Percentiles rank a stretch among this genome's conserved stretches.
phyloP scores from a whole-genome alignment of 35 echinoderm and acorn worm species.

The Acanthaster planci region DNA sequence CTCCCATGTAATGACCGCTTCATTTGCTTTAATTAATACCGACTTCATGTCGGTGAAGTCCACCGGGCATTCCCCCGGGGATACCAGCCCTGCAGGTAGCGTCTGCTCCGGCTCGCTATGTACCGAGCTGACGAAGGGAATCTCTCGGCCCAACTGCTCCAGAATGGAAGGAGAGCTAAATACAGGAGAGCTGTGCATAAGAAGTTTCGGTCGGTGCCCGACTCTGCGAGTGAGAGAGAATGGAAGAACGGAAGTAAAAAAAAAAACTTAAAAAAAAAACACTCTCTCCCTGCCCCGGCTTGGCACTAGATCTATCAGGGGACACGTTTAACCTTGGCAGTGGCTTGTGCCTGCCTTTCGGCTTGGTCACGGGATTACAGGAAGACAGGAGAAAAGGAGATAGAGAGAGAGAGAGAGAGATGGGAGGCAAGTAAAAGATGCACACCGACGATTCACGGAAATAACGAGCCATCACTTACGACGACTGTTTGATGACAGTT shows the following conservation, averaged over 20 bases:
- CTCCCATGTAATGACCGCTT: conserved; percentile 24
- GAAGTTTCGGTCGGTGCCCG: background rate
- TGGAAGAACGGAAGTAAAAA: conserved; percentile 15
- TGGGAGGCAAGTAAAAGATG: background rate
- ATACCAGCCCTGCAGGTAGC: background rate
- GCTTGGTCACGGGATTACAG: conserved; percentile 2
- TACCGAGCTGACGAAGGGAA: background rate
- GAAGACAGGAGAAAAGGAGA: conserved; percentile 7
- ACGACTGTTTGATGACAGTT: background rate
- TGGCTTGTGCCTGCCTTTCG: conserved; percentile 3
- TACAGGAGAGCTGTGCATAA: background rate
- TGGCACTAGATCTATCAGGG: background rate
- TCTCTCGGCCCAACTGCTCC: background rate
- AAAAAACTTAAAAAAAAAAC: too few relatives aligned
- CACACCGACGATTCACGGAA: background rate
- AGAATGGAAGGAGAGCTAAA: background rate
- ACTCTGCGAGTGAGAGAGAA: background rate
- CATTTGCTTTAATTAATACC: conserved; percentile 26
- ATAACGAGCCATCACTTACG: background rate
- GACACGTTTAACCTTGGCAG: background rate
- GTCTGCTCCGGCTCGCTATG: background rate
- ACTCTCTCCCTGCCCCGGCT: background rate
- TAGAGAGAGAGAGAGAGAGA: background rate
- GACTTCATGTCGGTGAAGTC: conserved; percentile 3
- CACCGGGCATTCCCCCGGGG: conserved; percentile 4